Evolutionary conservation across 2,113 vertebrate genomes (phyloP).

Genomic region (Procavia capensis): DNA sequence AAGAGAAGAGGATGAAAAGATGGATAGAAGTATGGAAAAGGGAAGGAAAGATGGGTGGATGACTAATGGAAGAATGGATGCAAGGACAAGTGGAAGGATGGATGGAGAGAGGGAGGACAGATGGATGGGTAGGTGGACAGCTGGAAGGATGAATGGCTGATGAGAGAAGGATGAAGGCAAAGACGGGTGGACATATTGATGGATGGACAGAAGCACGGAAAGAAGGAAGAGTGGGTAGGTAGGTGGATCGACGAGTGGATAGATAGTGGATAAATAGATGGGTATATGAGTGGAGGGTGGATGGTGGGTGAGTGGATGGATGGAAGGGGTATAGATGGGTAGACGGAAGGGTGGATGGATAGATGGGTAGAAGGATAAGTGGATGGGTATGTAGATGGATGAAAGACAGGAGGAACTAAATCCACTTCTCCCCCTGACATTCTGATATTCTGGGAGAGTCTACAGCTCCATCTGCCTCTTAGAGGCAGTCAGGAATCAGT

Average conservation of each 20-base stretch:
- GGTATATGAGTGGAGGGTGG: fast-evolving
- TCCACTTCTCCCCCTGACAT: neutral
- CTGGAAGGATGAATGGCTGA: neutral
- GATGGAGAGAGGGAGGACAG: neutral
- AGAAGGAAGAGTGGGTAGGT: no score
- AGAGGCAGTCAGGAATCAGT: no score
- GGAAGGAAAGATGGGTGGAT: neutral
- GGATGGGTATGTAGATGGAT: neutral
- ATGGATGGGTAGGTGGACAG: no score
- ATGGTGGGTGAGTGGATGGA: no score
- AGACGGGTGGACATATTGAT: neutral
- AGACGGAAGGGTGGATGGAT: neutral
- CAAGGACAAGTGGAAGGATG: neutral
- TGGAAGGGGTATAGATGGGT: no score
- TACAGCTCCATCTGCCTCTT: neutral
- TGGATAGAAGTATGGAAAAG: no score
- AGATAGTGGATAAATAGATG: no score
- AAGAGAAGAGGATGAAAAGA: no score
- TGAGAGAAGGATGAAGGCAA: neutral
- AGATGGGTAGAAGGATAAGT: no score
- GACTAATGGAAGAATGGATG: neutral
- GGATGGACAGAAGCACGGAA: no score
- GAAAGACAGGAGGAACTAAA: neutral
- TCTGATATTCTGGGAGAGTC: neutral
- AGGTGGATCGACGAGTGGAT: neutral